Percentiles rank a stretch among this genome's conserved stretches.
Conservation (phyloP, 1,140 invertebrate species). For the Pseudomyrmex dendroicus region DNA sequence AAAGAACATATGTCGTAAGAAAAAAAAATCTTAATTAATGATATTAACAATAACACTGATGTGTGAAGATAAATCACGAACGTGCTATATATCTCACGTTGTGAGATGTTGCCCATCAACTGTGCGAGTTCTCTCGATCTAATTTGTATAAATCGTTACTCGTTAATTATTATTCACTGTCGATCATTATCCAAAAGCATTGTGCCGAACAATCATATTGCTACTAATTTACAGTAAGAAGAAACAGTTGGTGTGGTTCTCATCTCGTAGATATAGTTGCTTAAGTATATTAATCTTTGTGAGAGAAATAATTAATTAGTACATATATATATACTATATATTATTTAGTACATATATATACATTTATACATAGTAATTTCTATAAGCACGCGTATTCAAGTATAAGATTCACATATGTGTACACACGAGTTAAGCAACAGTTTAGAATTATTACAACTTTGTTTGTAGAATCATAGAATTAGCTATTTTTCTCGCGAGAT, state of each 20-base stretch:
- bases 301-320: slow-evolving; percentile 2
- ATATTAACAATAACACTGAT: background rate
- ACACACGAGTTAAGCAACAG: background rate
- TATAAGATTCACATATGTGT: background rate
- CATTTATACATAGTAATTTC: too few relatives aligned
- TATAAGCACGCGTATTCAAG: background rate
- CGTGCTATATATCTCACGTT: background rate
- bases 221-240: slow-evolving; percentile 16
- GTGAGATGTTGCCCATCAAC: background rate
- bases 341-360: too few relatives aligned
- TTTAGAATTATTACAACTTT: background rate
- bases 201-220: background rate
- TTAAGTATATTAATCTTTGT: background rate
- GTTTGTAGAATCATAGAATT: slow-evolving; percentile 5
- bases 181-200: background rate
- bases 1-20: background rate
- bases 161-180: background rate
- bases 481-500: background rate
- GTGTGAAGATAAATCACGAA: slow-evolving; percentile 10
- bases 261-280: slow-evolving; percentile 8
- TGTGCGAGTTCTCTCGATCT: slow-evolving; percentile 1
- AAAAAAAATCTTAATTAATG: background rate
- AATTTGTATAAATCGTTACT: background rate
- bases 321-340: background rate
- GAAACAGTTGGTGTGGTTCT: background rate